Evolutionary conservation across 92 coral and sea anemone species (phyloP), one percentile per base, ranked within the genome.

Genomic region (Phenganax stokvisi): DNA sequence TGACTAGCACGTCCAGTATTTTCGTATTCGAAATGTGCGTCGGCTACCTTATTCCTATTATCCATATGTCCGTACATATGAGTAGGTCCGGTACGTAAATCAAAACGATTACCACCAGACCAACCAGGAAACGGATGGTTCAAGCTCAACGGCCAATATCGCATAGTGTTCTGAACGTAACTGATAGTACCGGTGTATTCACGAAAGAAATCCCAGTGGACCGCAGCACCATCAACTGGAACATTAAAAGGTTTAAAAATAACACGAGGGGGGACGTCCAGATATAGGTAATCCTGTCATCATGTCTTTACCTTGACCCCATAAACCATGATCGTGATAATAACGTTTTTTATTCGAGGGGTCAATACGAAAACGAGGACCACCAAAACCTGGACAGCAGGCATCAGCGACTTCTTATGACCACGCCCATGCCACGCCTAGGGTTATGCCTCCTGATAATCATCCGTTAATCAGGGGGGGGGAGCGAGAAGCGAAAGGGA

Each of bases 81-180:
- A 17, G 8, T 61, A 13, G 67, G 25, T 3, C 25, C 67, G 20
- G 11, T 61, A 12, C 67, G 67, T 8, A 61, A 28, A 0, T 25
- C 67, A 7, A 7, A 61, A 61, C 67, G 67, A 61, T 61, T 61
- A 61, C 67, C 67, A 61, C 67, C 67, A 13, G 67, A 61, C 67
- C 67, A 61, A 61, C 67, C 67, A 12, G 67, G 67, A 28, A 7
- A 61, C 6, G 67, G 67, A 28, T 20, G 28, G 13, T 0, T 7
- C 0, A 17, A 12, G 7, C 5, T 13, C 1, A 17, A 61, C 1
- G 67, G 67, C 25, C 28, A 13, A 17, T 7, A 61, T 5, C 67
- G 67, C 67, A 61, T 61, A 61, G 67, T 61, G 25, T 61, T 61
- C 2, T 17, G 28, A 61, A 61, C 28, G 27, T 28, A 61, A 12